Base-by-base conservation (phyloP, 2,797 vertebrate species). In the Platyrinchus mystaceus region DNA sequence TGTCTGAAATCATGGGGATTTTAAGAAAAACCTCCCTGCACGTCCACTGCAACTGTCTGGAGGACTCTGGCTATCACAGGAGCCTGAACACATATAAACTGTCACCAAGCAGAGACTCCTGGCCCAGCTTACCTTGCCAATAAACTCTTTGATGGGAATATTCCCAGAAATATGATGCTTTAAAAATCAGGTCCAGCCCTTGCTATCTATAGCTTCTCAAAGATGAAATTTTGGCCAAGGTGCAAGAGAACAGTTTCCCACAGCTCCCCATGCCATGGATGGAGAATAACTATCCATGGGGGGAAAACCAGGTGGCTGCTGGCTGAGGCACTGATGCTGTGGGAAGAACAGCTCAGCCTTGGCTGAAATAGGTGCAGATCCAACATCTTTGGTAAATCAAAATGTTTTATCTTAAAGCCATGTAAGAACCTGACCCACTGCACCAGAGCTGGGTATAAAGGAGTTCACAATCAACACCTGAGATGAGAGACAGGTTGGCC, bases 101-200 rank as follows among this genome's bases (percentile, higher is more conserved):
- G 77, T 74, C 87, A 62, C 73, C 4, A 14, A n/a, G 22, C 78
- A 44, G 59, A 60, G 53, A 41, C 84, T 93, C 52, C 76, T 90
- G 91, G 88, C 77, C 73, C 80, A 81, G 73, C 44, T 43, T 84
- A 78, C 81, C 58, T 86, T 92, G 94, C 89, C 87, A 89, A 75
- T 56, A 66, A 60, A 34, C 59, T 84, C 36, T 60, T 64, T 84
- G 69, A 93, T n/a, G 53, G 67, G 94, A 92, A 82, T 50, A 81
- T 84, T 93, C 93, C 81, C 94, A 87, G 89, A 93, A 93, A 93
- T 89, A 84, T 5, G 53, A 56, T 39, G 84, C 63, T 92, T 90
- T 89, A 84, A 95, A 71, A 78, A 82, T n/a, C 81, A 26, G 9
- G 47, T 70, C 84, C 81, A 84, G 70, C 81, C 74, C 66, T 92